Evolutionary conservation across 2,797 vertebrate species (phyloP).

Genomic region (Sebastes nivosus): DNA sequence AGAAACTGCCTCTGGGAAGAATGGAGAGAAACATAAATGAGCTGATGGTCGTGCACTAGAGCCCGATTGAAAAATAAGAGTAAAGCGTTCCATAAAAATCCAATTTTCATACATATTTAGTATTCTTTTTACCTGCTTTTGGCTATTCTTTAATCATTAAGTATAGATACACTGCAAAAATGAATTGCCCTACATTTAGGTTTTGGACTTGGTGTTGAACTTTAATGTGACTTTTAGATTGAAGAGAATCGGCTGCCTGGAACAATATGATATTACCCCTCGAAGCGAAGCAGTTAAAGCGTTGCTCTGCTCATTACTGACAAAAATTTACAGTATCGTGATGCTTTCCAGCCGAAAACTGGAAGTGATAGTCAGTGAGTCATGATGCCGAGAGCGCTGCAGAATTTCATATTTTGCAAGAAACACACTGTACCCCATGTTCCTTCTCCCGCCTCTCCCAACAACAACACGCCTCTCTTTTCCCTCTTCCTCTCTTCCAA

Average conservation of each 20-base stretch:
- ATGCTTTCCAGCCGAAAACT: constrained; percentile 5
- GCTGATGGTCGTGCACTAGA: not conserved
- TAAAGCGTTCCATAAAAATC: constrained; percentile 4
- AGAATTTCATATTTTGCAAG: constrained; percentile 43
- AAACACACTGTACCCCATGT: constrained; percentile 23
- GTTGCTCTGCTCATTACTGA: constrained; percentile 32
- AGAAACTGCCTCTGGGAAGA: not conserved
- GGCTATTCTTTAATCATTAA: not conserved
- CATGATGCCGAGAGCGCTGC: constrained; percentile 2
- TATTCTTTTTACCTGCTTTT: not conserved
- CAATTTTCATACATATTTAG: constrained; percentile 1
- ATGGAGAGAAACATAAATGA: not conserved
- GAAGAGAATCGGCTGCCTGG: constrained; percentile 6
- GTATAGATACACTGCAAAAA: not conserved
- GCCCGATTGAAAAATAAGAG: not conserved
- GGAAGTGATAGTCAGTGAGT: constrained; percentile 22
- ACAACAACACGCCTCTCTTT: constrained; percentile 38
- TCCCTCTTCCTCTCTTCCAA: constrained; percentile 41
- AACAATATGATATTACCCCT: constrained; percentile 22
- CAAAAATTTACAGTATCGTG: constrained; percentile 19
- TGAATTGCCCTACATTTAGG: not conserved
- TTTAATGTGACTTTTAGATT: constrained; percentile 9
- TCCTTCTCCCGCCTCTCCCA: constrained; percentile 27
- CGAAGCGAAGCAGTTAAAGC: constrained; percentile 16
- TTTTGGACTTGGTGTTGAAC: not conserved